Evolutionary conservation across 1,140 invertebrate genomes (phyloP), one percentile per base, ranked within the genome.

Genomic region (Pinna nobilis): DNA sequence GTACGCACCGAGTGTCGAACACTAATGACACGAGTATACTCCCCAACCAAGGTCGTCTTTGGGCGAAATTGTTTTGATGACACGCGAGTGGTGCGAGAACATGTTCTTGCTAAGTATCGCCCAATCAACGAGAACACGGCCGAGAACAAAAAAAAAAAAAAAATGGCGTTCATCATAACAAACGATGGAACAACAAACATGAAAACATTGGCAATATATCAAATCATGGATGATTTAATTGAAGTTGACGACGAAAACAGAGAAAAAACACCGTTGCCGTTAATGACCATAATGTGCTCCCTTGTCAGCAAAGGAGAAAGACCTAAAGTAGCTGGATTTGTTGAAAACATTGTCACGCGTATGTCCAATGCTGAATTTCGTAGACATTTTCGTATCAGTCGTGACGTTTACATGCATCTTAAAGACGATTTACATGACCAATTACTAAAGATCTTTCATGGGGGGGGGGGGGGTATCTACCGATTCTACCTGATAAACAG

Each of bases 371-470:
- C 55, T 49, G 70, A 73, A 25, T 73, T 73, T 65, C 33, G 30
- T 37, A 50, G 25, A 25, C 70, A 73, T 41, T 73, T 67, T 30
- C 63, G 70, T 11, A 28, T 73, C 20, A 59, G 61, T 35, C 41
- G 53, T 35, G 47, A 59, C 41, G 7, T 60, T 5, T 73, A 39
- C 50, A 15, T 41, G n/a, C 28, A 30, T 20, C n/a, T 73, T 49
- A 7, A 59, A 6, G 53, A 50, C 47, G 51, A 57, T 11, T n/a
- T 73, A 15, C 32, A 32, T 20, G 37, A 41, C 11, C 2, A 15
- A n/a, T 23, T 73, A 28, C 30, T 28, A 5, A 55, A 44, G 20
- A 73, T 6, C 15, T 28, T 44, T n/a, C 39, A 25, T 15, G 57
- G 69, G 37, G 39, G 39, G 32, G 20, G 67, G 57, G 69, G 37